Percentiles rank a stretch among this genome's conserved stretches.
phyloP scores from a whole-genome alignment of 2,888 invertebrate genomes.

The Drosophila melanosoma region DNA sequence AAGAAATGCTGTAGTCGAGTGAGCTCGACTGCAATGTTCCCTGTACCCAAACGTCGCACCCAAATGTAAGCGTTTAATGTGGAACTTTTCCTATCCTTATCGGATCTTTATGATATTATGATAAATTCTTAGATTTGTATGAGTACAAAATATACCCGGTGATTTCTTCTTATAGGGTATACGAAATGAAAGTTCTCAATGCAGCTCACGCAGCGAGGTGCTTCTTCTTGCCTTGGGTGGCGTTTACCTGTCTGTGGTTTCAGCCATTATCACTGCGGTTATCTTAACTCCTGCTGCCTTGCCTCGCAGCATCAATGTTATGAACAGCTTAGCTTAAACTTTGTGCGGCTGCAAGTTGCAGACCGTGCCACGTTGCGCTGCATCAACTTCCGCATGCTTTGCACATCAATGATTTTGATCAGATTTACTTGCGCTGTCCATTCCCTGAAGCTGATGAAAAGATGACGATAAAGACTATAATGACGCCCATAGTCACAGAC shows the following conservation, averaged over 20 bases:
- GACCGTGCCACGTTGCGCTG: constrained; percentile 48
- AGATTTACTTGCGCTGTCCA: constrained; percentile 68
- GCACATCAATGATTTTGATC: constrained; percentile 78
- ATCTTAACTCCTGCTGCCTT: constrained; percentile 30
- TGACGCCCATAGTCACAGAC: constrained; percentile 31
- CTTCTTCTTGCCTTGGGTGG: constrained; percentile 40
- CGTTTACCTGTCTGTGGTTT: constrained; percentile 54
- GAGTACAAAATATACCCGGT: neutral
- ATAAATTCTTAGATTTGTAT: neutral
- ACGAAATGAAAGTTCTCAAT: constrained; percentile 54
- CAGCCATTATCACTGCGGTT: constrained; percentile 67
- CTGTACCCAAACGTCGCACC: neutral
- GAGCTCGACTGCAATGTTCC: neutral
- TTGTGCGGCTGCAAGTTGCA: constrained; percentile 49
- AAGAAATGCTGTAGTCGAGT: neutral
- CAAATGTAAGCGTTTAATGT: neutral
- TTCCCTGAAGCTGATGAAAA: constrained; percentile 25
- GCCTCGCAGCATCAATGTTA: constrained; percentile 62
- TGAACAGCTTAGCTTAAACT: constrained; percentile 74
- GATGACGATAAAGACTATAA: constrained; percentile 22
- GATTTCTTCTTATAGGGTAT: constrained; percentile 8
- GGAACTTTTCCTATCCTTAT: neutral
- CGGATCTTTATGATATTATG: neutral
- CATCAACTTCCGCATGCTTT: constrained; percentile 61
- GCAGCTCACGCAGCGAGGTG: constrained; percentile 62